Base-by-base conservation (phyloP, 2,888 invertebrate genomes). In the Macrosoma leucophasiata region DNA sequence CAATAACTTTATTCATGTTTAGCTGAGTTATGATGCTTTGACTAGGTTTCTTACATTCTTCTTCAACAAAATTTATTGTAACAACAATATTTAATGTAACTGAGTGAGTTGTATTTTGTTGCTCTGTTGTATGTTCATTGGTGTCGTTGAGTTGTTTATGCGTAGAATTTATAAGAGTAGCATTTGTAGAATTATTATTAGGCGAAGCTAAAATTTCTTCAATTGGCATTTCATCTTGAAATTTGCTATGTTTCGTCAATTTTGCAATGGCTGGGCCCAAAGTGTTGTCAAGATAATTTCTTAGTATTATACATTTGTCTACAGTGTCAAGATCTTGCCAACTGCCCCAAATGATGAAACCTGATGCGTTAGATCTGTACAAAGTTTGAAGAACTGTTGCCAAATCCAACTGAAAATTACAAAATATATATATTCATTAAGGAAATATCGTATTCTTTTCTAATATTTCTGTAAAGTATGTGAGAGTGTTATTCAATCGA, bases 271-370 rank as follows among this genome's bases (percentile, higher is more conserved):
- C 74, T 4, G 91, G 91, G 3, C 93, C 93, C 5, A 93, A 57
- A 14, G 85, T 64, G 1, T 82, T 74, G n/a, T 88, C 81, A n/a
- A 92, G 65, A 58, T 91, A 92, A 4, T 85, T 60, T 24, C 71
- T 70, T 4, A 93, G 76, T 2, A 79, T 61, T 20, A 73, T 55
- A 56, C 93, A 93, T 61, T 91, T 91, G 5, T 66, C 65, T 35
- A 78, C 76, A 3, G 86, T 88, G 50, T 90, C 88, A 0, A 92
- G 88, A 52, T 93, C 92, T 27, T 82, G 84, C 0, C 90, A 91
- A 53, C 91, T 90, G 6, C 93, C 93, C 93, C 93, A 93, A 26
- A 93, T 82, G 2, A 93, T 86, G 18, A 89, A 69, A 0, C 93
- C 93, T 38, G 89, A 84, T 3, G 88, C 86, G 6, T 87, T 85